Conservation (phyloP, 2,888 invertebrate genomes). For the Vesta saturnalis region DNA sequence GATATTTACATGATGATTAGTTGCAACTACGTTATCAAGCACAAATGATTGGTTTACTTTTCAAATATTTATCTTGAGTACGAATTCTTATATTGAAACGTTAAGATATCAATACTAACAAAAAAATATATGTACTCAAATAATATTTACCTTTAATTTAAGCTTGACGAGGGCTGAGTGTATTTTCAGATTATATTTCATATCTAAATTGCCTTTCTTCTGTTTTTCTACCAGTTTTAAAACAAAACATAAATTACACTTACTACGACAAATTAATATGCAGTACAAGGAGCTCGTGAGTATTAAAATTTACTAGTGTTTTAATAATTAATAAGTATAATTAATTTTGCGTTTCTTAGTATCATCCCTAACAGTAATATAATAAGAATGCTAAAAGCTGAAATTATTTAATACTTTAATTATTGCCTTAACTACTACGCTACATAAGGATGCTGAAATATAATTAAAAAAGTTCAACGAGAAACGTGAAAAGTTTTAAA, state of each 20-base stretch:
- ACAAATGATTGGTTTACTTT: not conserved
- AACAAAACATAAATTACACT: constrained; percentile 3
- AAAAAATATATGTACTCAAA: not conserved
- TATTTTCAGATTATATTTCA: constrained; percentile 4
- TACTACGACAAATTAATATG: constrained; percentile 10
- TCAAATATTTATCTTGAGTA: not conserved
- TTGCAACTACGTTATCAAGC: constrained; percentile 24
- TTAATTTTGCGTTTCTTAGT: not conserved
- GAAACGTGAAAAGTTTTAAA: no score
- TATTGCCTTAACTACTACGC: no score
- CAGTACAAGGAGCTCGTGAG: not conserved
- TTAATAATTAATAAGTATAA: not conserved
- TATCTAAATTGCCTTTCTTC: not conserved
- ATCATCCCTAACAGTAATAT: not conserved
- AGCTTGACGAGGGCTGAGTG: not conserved
- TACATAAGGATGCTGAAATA: no score
- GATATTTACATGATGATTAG: constrained; percentile 37
- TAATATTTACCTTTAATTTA: not conserved
- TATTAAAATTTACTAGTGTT: constrained; percentile 2
- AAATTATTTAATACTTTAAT: no score
- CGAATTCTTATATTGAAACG: not conserved
- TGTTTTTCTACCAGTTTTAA: not conserved
- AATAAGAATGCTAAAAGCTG: not conserved
- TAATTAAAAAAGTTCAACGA: no score
- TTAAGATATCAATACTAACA: not conserved